Percentiles rank a stretch among this genome's conserved stretches.
Evolutionary conservation across 2,797 vertebrate species (phyloP).

Genomic region (Alauda arvensis): DNA sequence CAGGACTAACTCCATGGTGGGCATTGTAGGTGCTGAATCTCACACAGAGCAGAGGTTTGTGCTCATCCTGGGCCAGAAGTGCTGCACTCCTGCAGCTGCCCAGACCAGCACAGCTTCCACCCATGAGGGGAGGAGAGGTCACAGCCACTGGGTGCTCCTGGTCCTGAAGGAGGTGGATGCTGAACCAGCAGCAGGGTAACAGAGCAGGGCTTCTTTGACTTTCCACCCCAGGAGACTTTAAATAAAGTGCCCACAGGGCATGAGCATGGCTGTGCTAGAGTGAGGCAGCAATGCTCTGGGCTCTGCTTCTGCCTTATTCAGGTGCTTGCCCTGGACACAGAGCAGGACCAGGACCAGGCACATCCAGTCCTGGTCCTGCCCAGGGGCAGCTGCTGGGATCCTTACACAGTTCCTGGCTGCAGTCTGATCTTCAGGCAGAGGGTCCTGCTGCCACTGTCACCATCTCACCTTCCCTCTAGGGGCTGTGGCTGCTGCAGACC

Average conservation of each 20-base stretch:
- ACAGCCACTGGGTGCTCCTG: not conserved
- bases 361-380: not conserved
- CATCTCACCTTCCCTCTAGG: not conserved
- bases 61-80: not conserved
- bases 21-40: not conserved
- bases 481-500: not conserved
- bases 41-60: not conserved
- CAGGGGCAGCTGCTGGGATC: not conserved
- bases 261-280: not conserved
- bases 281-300: not conserved
- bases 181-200: not conserved
- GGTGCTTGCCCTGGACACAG: not conserved
- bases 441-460: not conserved
- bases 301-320: not conserved
- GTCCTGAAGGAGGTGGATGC: not conserved
- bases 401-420: not conserved
- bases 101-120: not conserved
- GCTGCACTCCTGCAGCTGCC: not conserved
- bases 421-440: not conserved
- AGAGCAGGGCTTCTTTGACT: not conserved
- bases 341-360: not conserved
- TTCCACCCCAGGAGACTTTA: not conserved
- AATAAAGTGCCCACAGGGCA: not conserved
- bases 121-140: not conserved
- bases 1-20: not conserved